These are phyloP conservation scores for Atherinosoma microstoma DNA, from an alignment of 2,797 vertebrate genomes.

Conservation along the genomic window DNA sequence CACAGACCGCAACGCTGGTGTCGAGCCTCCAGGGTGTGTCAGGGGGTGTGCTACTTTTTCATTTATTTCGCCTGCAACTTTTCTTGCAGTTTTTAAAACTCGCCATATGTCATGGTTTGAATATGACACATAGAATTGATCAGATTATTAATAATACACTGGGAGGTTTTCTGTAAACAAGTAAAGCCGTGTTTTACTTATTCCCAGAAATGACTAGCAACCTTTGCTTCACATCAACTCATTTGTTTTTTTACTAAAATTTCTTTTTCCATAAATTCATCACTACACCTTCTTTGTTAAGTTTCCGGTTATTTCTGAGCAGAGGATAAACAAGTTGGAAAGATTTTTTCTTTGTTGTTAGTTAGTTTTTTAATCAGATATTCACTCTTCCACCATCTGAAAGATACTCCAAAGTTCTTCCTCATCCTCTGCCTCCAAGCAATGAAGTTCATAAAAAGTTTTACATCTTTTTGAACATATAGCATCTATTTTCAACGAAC, in stretches of 20 bases:
- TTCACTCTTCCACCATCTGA: neutral
- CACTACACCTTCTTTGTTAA: neutral
- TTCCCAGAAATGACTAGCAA: too few relatives aligned
- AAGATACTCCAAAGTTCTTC: neutral
- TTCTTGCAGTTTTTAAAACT: conserved; percentile 4
- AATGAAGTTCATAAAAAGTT: neutral
- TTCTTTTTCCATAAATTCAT: neutral
- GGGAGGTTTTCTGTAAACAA: neutral
- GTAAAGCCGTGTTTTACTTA: too few relatives aligned
- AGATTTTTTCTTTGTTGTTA: too few relatives aligned
- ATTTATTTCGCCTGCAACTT: conserved; percentile 32
- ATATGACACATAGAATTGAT: neutral
- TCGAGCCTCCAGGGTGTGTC: conserved; percentile 39
- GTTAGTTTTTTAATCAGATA: too few relatives aligned
- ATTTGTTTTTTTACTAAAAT: too few relatives aligned
- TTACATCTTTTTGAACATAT: neutral
- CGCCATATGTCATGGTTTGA: neutral
- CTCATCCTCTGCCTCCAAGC: neutral
- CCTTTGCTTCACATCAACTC: too few relatives aligned
- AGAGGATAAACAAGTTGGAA: too few relatives aligned
- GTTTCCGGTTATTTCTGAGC: neutral
- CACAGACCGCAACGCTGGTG: conserved; percentile 30
- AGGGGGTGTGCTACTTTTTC: conserved; percentile 16
- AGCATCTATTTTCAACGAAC: neutral
- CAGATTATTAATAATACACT: neutral